Evolutionary conservation across 2,113 vertebrate species (phyloP).

Genomic region (Pelvicachromis taeniatus): DNA sequence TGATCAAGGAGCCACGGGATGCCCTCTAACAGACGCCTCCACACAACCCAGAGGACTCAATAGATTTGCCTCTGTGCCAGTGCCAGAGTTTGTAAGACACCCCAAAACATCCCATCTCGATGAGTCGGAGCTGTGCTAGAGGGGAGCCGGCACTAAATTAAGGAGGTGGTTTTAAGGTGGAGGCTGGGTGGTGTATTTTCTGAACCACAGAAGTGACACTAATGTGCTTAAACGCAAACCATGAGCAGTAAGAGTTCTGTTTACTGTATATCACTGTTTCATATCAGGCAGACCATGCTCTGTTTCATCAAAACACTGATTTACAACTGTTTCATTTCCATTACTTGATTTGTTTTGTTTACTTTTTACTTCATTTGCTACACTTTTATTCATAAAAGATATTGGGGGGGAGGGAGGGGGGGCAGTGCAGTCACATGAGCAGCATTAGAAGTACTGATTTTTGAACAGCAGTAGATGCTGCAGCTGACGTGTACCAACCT

Average conservation of each 20-base stretch:
- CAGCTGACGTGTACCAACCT: not conserved
- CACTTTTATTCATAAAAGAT: slow-evolving; percentile 21
- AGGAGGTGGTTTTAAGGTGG: not conserved
- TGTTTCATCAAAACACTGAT: not conserved
- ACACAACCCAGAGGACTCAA: not conserved
- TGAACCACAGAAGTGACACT: not conserved
- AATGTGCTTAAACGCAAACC: not conserved
- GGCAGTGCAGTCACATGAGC: slow-evolving; percentile 24
- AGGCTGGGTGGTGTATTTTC: not conserved
- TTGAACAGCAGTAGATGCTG: not conserved
- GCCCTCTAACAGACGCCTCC: not conserved
- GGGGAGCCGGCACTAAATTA: not conserved
- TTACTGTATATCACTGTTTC: not conserved
- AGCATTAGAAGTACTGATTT: not conserved
- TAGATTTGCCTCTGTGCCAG: not conserved
- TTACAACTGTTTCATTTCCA: not conserved
- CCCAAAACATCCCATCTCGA: not conserved
- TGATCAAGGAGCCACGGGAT: not conserved
- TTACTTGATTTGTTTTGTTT: slow-evolving; percentile 19
- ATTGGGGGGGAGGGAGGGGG: no score
- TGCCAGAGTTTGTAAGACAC: not conserved
- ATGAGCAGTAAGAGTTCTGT: not conserved
- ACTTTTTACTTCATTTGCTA: not conserved
- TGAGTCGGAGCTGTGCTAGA: not conserved
- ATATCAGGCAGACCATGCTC: not conserved